Conservation (phyloP, 2,113 vertebrate genomes). For the Picathartes gymnocephalus region DNA sequence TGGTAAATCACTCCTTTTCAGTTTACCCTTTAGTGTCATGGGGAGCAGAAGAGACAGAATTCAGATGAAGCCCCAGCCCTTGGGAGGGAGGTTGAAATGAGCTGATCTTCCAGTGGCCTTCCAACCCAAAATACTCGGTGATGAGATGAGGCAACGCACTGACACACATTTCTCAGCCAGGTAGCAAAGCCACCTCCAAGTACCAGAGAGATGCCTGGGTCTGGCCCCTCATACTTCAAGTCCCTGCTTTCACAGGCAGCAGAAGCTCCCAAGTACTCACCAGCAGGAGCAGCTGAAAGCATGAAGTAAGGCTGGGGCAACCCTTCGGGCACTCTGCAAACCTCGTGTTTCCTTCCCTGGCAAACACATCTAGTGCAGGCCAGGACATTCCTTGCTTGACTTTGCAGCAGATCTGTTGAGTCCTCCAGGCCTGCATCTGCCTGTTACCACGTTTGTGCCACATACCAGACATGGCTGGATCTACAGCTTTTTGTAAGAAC, state of each 20-base stretch:
- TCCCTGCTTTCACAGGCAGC: not conserved
- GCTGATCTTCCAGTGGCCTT: not conserved
- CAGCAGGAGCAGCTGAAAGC: not conserved
- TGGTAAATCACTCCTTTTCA: not conserved
- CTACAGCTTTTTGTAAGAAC: not conserved
- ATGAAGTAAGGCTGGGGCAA: not conserved
- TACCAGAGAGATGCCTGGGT: not conserved
- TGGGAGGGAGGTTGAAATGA: not conserved
- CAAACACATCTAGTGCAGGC: not conserved
- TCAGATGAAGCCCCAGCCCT: not conserved
- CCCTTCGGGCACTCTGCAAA: not conserved
- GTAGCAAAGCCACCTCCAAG: not conserved
- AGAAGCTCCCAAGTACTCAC: not conserved
- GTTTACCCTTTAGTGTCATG: not conserved
- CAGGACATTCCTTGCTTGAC: not conserved
- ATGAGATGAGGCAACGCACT: accelerated
- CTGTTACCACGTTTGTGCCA: not conserved
- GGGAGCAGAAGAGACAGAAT: not conserved
- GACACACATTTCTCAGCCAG: accelerated
- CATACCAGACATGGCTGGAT: not conserved
- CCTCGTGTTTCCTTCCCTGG: not conserved
- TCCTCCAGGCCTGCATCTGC: not conserved
- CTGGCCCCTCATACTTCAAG: accelerated
- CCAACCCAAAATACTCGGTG: not conserved
- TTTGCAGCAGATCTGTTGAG: not conserved